Conservation (phyloP, 30 jellyfish, hydroid and myxozoan species). For the Chironex yamaguchii region DNA sequence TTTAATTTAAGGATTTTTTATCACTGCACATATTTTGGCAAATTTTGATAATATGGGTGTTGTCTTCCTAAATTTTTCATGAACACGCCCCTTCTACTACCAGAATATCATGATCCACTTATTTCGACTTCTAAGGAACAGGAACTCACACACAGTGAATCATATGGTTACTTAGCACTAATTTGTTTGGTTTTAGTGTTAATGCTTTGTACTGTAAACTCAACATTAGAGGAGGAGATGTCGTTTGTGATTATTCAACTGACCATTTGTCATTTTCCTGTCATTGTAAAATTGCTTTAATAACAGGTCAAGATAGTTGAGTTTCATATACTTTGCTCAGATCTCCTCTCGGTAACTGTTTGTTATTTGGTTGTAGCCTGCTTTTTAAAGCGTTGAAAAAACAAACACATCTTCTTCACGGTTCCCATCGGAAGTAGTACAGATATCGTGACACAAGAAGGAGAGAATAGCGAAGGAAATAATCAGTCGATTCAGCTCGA, state of each 20-base stretch:
- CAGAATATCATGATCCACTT: conserved; percentile 12
- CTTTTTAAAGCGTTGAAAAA: background rate
- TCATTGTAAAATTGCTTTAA: conserved; percentile 27
- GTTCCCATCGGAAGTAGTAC: conserved; percentile 14
- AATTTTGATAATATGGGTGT: too few relatives aligned
- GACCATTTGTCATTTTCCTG: conserved; percentile 31
- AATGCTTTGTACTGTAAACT: conserved; percentile 32
- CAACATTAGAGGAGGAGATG: conserved; percentile 29
- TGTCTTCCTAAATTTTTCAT: background rate
- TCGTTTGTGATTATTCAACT: conserved; percentile 14
- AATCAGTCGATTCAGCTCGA: conserved; percentile 34
- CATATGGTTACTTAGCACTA: conserved; percentile 38
- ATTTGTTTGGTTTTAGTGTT: conserved; percentile 13
- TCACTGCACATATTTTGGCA: too few relatives aligned
- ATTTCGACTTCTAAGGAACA: conserved; percentile 29
- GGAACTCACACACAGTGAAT: conserved; percentile 25
- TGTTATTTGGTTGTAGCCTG: conserved; percentile 32
- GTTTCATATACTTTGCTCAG: conserved; percentile 34
- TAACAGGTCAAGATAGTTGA: conserved; percentile 25
- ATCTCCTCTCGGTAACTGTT: conserved; percentile 22
- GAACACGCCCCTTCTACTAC: conserved; percentile 27
- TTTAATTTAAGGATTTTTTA: too few relatives aligned
- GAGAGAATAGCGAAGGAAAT: conserved; percentile 36
- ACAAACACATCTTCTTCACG: conserved; percentile 25
- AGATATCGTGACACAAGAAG: conserved; percentile 18